Evolutionary conservation across 1,140 invertebrate species (phyloP), one percentile per base, ranked within the genome.

Genomic region (Drosophila santomea): DNA sequence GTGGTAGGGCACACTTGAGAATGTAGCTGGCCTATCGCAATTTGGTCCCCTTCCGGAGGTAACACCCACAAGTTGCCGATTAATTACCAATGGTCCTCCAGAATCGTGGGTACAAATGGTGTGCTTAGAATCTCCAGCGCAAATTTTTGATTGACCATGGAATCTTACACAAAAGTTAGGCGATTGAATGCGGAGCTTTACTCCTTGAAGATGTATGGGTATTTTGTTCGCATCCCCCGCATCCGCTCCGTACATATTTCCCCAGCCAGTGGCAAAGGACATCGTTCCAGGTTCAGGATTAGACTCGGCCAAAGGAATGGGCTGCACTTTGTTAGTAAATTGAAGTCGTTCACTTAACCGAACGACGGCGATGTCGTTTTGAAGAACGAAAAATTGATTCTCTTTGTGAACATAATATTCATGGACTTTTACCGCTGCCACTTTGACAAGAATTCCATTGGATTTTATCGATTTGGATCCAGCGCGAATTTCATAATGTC

Each of bases 201-300:
- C n/a, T 8, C 25, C 25, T 32, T 11, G 48, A n/a, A 50, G 25
- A 28, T 35, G 2, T 17, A 17, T 11, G 10, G 48, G 48, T 11
- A 3, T 0, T 10, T 11, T 4, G 1, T 0, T 5, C 14, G 2
- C 0, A 11, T 5, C 11, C 3, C 3, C 12, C 2, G 3, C 2
- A 3, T 14, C 20, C 20, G 20, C 1, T 20, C 20, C n/a, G 14
- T 15, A 20, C 0, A 1, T 11, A n/a, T 12, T 1, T 28, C 48
- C 48, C 25, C 25, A 50, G n/a, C 48, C 48, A 15, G 48, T 10
- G 15, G 3, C 4, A 8, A 28, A 10, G 15, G 48, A n/a, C 7
- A 10, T 1, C 3, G 48, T 15, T 50, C 48, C 28, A 50, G 4
- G n/a, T 10, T 4, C 4, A 35, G 48, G 48, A 50, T 50, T 15